A percentile compares a stretch with the other conserved stretches of the same genome.
Conservation (phyloP, 2,888 invertebrate species). For the Sarcophaga carnaria region DNA sequence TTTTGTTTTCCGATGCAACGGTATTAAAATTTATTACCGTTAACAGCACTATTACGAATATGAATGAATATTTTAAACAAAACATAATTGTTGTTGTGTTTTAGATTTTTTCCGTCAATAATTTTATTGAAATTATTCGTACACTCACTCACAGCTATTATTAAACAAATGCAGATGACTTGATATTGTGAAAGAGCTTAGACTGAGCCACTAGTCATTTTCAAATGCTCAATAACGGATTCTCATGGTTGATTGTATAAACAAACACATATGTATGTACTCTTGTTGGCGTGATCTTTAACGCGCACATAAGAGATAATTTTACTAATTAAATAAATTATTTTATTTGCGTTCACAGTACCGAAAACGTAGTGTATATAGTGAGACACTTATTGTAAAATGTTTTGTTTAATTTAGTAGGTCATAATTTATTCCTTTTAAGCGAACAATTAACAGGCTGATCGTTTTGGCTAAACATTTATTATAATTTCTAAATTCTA, state of each 20-base stretch:
- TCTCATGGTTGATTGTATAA: conserved; percentile 9
- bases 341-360: not conserved
- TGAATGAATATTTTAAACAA: not conserved
- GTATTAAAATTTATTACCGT: conserved; percentile 18
- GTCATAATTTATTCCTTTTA: too few species aligned
- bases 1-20: not conserved
- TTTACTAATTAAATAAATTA: not conserved
- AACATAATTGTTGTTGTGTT: conserved; percentile 35
- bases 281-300: conserved; percentile 24
- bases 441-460: too few species aligned
- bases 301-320: not conserved
- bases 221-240: too few species aligned
- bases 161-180: conserved; percentile 15
- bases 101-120: conserved; percentile 24
- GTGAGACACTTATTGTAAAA: too few species aligned
- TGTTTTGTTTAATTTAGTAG: too few species aligned
- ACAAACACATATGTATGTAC: not conserved
- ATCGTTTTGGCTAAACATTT: too few species aligned
- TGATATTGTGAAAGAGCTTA: conserved; percentile 19
- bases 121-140: conserved; percentile 9
- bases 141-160: not conserved
- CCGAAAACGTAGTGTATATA: not conserved
- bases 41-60: conserved; percentile 2
- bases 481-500: too few species aligned
- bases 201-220: not conserved